phyloP scores from a whole-genome alignment of 1,140 invertebrate genomes.

The honey bee (Apis mellifera) region DNA sequence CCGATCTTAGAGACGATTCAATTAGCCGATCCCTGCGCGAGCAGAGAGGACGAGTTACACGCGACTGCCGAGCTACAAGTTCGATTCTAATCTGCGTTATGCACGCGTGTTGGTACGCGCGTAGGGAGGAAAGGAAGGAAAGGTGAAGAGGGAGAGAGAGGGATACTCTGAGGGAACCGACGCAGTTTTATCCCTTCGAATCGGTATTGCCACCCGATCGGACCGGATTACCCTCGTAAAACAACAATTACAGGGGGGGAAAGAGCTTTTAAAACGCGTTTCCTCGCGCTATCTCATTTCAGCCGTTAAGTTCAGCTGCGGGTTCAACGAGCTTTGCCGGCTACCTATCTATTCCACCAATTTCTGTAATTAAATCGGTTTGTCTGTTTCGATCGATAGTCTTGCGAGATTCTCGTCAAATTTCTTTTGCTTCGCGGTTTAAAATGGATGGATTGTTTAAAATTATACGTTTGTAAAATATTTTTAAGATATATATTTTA shows the following conservation, averaged over 20 bases:
- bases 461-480: background rate
- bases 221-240: slow-evolving; percentile 54
- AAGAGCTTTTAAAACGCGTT: slow-evolving; percentile 45
- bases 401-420: background rate
- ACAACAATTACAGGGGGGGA: slow-evolving; percentile 54
- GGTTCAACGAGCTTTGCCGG: background rate
- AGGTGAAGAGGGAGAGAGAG: background rate
- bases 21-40: slow-evolving; percentile 58
- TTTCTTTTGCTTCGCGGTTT: background rate
- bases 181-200: slow-evolving; percentile 36
- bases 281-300: slow-evolving; percentile 53
- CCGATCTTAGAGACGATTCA: slow-evolving; percentile 65
- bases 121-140: too few relatives aligned
- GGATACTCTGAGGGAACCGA: slow-evolving; percentile 9
- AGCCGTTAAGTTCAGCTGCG: background rate
- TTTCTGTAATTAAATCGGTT: slow-evolving; percentile 55
- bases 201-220: slow-evolving; percentile 45
- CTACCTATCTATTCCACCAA: slow-evolving; percentile 53
- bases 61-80: background rate
- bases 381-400: background rate
- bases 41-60: slow-evolving; percentile 11
- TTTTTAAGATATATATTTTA: background rate
- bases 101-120: slow-evolving; percentile 3
- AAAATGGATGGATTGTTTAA: background rate
- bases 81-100: slow-evolving; percentile 57